Percentiles rank a stretch among this genome's conserved stretches.
Evolutionary conservation across 2,797 vertebrate genomes (phyloP).

Genomic region (Geotrypetes seraphini): DNA sequence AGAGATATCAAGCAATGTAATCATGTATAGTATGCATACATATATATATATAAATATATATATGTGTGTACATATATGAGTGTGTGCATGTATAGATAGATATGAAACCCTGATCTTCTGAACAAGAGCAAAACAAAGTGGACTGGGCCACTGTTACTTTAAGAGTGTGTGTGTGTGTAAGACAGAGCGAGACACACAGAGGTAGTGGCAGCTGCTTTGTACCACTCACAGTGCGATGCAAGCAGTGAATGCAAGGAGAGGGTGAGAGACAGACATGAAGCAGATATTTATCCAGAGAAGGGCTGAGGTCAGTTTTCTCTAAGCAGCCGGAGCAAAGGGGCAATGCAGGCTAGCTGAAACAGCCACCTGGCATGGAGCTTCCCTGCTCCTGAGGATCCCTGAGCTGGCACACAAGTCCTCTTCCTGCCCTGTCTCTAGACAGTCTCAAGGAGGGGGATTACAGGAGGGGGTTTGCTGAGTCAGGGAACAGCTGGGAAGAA

Average conservation of each 20-base stretch:
- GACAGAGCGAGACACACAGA: not conserved
- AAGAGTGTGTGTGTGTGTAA: too few relatives aligned
- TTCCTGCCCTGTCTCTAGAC: not conserved
- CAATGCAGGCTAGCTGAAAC: not conserved
- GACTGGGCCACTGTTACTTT: conserved; percentile 19
- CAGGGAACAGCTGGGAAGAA: not conserved
- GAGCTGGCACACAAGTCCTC: too few relatives aligned
- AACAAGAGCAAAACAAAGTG: not conserved
- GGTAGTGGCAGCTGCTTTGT: not conserved
- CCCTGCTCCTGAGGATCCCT: conserved; percentile 2
- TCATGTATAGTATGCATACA: too few relatives aligned
- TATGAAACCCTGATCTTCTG: too few relatives aligned
- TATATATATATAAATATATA: too few relatives aligned
- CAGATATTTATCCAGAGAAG: not conserved
- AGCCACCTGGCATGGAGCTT: too few relatives aligned
- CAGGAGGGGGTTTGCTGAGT: not conserved
- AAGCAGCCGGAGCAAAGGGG: too few relatives aligned
- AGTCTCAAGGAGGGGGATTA: not conserved
- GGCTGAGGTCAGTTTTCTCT: too few relatives aligned
- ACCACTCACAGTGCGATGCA: not conserved
- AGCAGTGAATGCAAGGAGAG: not conserved
- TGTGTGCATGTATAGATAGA: too few relatives aligned
- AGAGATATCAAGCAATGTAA: too few relatives aligned
- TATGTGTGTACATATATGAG: too few relatives aligned
- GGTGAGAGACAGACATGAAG: not conserved